Evolutionary conservation across 2,113 vertebrate genomes (phyloP).

Genomic region (Anas platyrhynchos): DNA sequence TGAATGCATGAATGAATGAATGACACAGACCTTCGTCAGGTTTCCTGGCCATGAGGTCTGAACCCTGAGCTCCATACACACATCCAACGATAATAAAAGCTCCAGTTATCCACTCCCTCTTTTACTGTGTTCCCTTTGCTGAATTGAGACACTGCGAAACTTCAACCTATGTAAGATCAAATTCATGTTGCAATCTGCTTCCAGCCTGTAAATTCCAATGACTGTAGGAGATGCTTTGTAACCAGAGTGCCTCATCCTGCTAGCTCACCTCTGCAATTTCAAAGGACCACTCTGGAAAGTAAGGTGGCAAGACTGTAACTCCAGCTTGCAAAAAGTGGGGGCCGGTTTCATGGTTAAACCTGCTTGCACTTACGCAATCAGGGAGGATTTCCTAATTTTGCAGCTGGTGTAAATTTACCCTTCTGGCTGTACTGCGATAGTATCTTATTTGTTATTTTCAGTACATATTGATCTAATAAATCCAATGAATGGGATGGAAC

Average conservation of each 20-base stretch:
- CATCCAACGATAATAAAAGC: not conserved
- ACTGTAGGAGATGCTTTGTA: not conserved
- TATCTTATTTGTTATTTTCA: not conserved
- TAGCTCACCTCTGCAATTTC: not conserved
- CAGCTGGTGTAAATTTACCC: not conserved
- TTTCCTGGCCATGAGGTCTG: not conserved
- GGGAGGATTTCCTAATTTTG: not conserved
- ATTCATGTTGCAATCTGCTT: not conserved
- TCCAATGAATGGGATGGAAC: not conserved
- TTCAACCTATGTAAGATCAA: not conserved
- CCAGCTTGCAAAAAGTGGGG: not conserved
- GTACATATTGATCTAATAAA: not conserved
- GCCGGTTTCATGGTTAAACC: not conserved
- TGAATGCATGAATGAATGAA: not conserved
- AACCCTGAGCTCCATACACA: not conserved
- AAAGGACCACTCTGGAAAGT: not conserved
- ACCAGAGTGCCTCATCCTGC: not conserved
- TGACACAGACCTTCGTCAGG: not conserved
- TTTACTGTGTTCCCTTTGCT: not conserved
- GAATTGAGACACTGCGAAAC: not conserved
- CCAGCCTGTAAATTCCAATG: not conserved
- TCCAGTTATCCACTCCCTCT: not conserved
- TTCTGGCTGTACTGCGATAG: not conserved
- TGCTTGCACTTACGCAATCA: not conserved
- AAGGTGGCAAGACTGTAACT: not conserved